Evolutionary conservation across 1,140 invertebrate genomes (phyloP), one percentile per base, ranked within the genome.

Genomic region (Cylas formicarius): DNA sequence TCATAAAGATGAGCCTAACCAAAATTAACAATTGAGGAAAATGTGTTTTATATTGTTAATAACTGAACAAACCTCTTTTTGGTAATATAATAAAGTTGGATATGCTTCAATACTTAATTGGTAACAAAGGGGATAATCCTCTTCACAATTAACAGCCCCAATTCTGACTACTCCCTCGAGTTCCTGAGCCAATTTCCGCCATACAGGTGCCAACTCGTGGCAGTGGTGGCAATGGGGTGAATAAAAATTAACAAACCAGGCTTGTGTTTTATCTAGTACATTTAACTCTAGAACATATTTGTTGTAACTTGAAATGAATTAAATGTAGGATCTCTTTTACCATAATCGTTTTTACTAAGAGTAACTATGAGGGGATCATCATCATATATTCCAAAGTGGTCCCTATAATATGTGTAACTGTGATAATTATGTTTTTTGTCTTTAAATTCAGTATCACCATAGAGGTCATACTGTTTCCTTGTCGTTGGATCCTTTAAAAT

Each of bases 241-340:
- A 66, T 91, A 91, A 62, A 86, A 91, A 64, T 91, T 91, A 22
- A 91, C 74, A 64, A 91, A 88, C 83, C 87, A 87, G 13, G 81
- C 67, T 70, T 71, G 80, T 41, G 77, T 73, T 21, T 75, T 77
- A 44, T 65, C 64, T 39, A 60, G 31, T 22, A 64, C 44, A 42
- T 63, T 65, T 16, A 62, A 5, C 44, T 65, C 63, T 66, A 37
- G 24, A 57, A 44, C n/a, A 35, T 33, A 32, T 22, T 9, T 42
- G n/a, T 29, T 44, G 32, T 18, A 44, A 11, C 13, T 20, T 26
- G 27, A 26, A 32, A 34, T 11, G 11, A 13, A 8, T 6, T 4
- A 24, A 40, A 14, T 6, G n/a, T 16, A 33, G 8, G 22, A 37
- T 5, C 20, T 9, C 32, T 72, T 74, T 77, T 69, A 88, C 85